Percentiles rank a stretch among this genome's conserved stretches.
Conservation (phyloP, 2,888 invertebrate genomes). For the Gasteruption jaculator region DNA sequence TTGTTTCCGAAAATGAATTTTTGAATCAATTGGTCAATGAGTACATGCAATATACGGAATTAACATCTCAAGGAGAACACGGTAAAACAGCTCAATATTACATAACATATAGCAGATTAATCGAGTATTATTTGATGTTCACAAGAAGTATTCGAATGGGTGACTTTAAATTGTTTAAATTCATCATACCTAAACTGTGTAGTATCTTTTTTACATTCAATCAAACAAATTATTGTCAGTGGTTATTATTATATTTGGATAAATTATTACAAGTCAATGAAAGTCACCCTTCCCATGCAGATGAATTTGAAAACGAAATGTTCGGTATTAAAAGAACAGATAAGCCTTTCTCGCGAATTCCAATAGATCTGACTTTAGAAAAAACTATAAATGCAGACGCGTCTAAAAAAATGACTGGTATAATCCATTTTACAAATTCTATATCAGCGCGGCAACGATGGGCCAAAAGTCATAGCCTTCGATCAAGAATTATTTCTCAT, state of each 20-base stretch:
- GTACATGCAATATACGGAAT: constrained; percentile 17
- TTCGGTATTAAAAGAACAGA: background rate
- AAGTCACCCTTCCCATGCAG: background rate
- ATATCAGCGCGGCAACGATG: constrained; percentile 26
- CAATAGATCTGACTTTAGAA: constrained; percentile 1
- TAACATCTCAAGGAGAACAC: constrained; percentile 22
- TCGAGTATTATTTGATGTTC: constrained; percentile 9
- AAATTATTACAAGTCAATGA: background rate
- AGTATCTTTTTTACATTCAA: constrained; percentile 10
- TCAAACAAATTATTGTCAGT: constrained; percentile 4
- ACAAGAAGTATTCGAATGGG: constrained; percentile 4
- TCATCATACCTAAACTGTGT: background rate
- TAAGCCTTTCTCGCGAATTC: background rate
- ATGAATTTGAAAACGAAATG: background rate
- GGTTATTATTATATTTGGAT: background rate
- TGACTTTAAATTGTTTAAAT: constrained; percentile 5
- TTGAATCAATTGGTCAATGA: too few species aligned
- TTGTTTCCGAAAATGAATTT: background rate
- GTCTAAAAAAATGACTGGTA: too few species aligned
- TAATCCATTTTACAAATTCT: constrained; percentile 20
- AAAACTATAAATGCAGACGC: background rate
- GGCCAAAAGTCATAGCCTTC: constrained; percentile 17
- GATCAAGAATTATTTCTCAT: constrained; percentile 21
- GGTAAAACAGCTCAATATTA: constrained; percentile 32
- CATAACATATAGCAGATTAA: too few species aligned